phyloP scores from a whole-genome alignment of 2,797 vertebrate genomes.

The Avahi laniger region DNA sequence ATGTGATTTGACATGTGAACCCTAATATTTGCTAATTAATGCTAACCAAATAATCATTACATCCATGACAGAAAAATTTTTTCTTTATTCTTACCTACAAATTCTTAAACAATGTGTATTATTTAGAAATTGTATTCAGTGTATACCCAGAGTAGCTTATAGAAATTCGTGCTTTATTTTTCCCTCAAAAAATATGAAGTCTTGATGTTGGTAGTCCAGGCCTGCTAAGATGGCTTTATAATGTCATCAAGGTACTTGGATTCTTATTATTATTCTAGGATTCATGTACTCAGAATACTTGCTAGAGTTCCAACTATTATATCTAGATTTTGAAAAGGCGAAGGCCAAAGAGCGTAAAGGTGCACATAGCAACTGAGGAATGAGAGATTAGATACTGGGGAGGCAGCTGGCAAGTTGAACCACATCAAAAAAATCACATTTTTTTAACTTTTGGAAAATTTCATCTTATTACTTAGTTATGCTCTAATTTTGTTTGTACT shows the following conservation, averaged over 20 bases:
- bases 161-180: conserved; percentile 13
- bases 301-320: neutral
- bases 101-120: neutral
- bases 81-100: neutral
- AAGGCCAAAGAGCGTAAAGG: neutral
- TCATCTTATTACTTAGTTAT: neutral
- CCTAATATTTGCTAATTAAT: neutral
- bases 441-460: neutral
- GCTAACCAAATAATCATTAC: neutral
- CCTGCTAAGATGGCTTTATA: neutral
- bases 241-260: neutral
- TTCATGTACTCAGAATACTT: neutral
- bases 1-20: neutral
- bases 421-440: neutral
- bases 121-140: neutral
- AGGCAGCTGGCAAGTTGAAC: neutral
- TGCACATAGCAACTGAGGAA: neutral
- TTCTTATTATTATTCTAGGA: neutral
- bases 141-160: neutral
- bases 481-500: neutral
- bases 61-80: neutral
- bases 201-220: neutral
- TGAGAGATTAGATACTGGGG: neutral
- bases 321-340: neutral
- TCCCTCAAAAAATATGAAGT: neutral